phyloP scores from a whole-genome alignment of 2,797 vertebrate species.

The Xenops minutus region DNA sequence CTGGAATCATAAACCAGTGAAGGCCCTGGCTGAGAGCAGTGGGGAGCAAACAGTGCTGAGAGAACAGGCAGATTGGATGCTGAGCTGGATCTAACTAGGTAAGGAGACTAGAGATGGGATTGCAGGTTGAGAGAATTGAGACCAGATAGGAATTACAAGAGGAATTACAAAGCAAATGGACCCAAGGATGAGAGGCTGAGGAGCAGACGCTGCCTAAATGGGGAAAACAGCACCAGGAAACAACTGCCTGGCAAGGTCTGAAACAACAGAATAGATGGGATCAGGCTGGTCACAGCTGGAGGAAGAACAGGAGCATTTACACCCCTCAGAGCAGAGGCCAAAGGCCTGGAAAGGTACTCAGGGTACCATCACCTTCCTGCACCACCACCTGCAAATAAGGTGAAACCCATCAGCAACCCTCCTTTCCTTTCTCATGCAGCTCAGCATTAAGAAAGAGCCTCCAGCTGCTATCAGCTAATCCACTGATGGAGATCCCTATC shows the following conservation, averaged over 20 bases:
- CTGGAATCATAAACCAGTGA: background rate
- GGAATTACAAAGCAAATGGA: background rate
- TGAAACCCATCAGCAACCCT: background rate
- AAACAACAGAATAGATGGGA: background rate
- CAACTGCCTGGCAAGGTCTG: background rate
- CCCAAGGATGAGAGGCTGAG: background rate
- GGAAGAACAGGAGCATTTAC: background rate
- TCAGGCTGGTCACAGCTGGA: background rate
- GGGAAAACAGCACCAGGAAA: background rate
- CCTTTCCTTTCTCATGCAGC: background rate
- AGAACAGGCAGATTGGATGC: background rate
- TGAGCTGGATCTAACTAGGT: background rate
- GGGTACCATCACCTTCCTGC: background rate
- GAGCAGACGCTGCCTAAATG: background rate
- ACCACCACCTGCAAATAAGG: background rate
- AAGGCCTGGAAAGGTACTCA: background rate
- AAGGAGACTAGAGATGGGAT: background rate
- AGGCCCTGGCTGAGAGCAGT: background rate
- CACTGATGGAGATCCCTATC: background rate
- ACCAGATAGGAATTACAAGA: background rate
- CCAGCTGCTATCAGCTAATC: conserved; percentile 3
- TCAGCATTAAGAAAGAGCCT: background rate
- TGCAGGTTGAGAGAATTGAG: background rate
- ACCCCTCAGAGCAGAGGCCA: background rate
- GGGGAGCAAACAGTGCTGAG: background rate